Conservation (phyloP, 2,113 vertebrate genomes). For the Halichoerus grypus region DNA sequence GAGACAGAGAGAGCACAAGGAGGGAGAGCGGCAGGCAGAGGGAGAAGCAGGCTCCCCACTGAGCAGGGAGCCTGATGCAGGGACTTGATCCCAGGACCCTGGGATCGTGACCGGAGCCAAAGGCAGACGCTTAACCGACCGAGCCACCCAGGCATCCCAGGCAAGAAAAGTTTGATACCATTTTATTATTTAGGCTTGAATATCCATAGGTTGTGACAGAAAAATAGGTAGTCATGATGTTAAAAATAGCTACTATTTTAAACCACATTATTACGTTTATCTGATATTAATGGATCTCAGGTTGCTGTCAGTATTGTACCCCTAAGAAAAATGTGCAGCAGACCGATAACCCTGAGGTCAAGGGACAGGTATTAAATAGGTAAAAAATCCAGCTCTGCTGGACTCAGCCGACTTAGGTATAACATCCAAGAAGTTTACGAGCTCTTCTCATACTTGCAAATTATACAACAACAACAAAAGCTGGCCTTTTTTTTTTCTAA, state of each 20-base stretch:
- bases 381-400: not conserved
- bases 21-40: not conserved
- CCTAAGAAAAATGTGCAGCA: not conserved
- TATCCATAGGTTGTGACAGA: not conserved
- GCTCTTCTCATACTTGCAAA: constrained; percentile 4
- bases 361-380: not conserved
- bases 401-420: not conserved
- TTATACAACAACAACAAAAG: not conserved
- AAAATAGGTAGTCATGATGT: not conserved
- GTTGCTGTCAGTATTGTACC: not conserved
- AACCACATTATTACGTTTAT: not conserved
- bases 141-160: not conserved
- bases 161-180: not conserved
- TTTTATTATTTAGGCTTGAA: not conserved
- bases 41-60: not conserved
- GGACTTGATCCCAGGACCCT: too few relatives aligned
- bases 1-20: too few relatives aligned
- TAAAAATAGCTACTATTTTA: not conserved
- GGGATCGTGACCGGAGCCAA: too few relatives aligned
- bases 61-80: too few relatives aligned
- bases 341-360: not conserved
- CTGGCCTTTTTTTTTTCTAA: not conserved
- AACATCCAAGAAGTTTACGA: not conserved
- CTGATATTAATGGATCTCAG: not conserved
- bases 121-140: too few relatives aligned